Conservation (phyloP, 2,113 vertebrate species). For the Cyphomyrus plagiostoma region DNA sequence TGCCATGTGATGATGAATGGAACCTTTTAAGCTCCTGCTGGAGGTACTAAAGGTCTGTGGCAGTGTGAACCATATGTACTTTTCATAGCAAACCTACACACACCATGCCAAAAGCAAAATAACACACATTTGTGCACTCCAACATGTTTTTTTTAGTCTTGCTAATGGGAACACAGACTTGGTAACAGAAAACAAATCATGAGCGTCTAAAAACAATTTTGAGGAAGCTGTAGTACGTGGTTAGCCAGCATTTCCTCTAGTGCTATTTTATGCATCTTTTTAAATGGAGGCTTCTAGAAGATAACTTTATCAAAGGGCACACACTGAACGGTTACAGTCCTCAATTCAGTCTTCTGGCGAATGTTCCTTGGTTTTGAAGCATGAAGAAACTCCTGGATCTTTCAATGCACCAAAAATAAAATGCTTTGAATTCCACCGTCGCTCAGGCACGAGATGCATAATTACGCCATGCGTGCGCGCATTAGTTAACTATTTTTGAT, state of each 20-base stretch:
- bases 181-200: neutral
- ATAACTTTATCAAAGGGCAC: neutral
- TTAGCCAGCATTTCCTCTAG: neutral
- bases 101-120: neutral
- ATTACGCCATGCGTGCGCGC: neutral
- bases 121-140: neutral
- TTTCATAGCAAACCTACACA: neutral
- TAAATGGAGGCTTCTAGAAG: neutral
- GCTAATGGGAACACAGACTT: neutral
- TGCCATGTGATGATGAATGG: conserved; percentile 30
- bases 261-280: neutral
- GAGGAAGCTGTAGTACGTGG: neutral
- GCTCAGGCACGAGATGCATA: neutral
- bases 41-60: conserved; percentile 23
- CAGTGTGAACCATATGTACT: neutral
- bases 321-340: neutral
- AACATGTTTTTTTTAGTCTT: neutral
- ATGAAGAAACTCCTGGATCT: neutral
- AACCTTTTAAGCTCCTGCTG: conserved; percentile 20
- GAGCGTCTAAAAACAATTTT: neutral
- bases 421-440: neutral
- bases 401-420: neutral
- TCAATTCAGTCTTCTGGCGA: neutral
- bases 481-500: conserved; percentile 5
- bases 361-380: neutral